Base-by-base conservation (phyloP, 2,113 vertebrate species). In the Heterotilapia buettikoferi region DNA sequence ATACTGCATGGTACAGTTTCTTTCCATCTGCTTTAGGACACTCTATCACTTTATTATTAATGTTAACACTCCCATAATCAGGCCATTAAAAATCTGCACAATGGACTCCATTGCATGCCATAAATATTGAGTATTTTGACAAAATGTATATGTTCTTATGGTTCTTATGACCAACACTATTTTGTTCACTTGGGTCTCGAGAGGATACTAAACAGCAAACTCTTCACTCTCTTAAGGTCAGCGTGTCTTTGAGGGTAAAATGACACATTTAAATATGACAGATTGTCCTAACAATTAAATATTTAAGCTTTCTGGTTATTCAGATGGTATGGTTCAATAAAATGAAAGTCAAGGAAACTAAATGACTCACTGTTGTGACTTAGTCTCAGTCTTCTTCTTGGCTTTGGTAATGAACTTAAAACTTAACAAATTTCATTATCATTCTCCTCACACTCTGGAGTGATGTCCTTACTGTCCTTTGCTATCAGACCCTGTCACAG, bases 51-150 rank as follows among this genome's bases (percentile, higher is more conserved):
- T 76, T 29, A 29, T 29, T 16, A 45, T 18, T 47, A 0, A 71
- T 24, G 24, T 76, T 76, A 0, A 29, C 24, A 47, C 24, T 5
- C 40, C 68, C 0, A 18, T 76, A 76, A 26, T 2, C 40, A 29
- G 40, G 16, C 6, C 21, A 47, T 76, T 47, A 76, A 76, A 71
- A 73, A 10, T 18, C 0, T 47, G 10, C 3, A 26, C 40, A 76
- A 26, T 47, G 24, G 14, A 76, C 40, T 76, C 40, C 40, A 47
- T 2, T 19, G 3, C 3, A 47, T 2, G 16, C 16, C 14, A 0
- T 7, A 47, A 26, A 29, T 47, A 7, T 1, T 29, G 9, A 29
- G 24, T 47, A 76, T 76, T 76, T 40, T 76, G 11, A 29, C 24
- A 76, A 66, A 8, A 29, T 76, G 14, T 29, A 76, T 47, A 29